Evolutionary conservation across 2,113 vertebrate species (phyloP).

Genomic region (Indicator maculatus): DNA sequence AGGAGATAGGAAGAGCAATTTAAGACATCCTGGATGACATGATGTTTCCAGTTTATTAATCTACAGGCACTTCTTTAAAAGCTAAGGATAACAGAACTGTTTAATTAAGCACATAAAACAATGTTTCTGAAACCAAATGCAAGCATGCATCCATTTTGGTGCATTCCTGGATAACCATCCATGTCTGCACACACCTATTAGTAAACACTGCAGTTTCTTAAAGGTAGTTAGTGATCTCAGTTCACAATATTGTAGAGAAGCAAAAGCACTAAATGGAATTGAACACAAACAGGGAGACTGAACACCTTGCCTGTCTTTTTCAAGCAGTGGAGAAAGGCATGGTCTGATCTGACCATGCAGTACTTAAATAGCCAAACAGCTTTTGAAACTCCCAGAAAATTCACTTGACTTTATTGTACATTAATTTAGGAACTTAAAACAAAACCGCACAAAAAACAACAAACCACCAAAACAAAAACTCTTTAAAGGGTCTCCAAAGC

Average conservation of each 20-base stretch:
- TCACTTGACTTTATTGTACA: neutral
- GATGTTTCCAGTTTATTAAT: neutral
- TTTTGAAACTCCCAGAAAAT: neutral
- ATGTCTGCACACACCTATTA: neutral
- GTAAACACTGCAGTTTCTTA: neutral
- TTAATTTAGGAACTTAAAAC: neutral
- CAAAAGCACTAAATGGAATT: neutral
- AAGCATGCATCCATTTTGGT: neutral
- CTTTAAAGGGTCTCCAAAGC: neutral
- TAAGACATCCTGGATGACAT: neutral
- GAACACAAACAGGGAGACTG: neutral
- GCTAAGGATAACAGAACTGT: neutral
- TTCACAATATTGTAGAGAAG: neutral
- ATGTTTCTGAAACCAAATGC: neutral
- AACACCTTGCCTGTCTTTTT: neutral
- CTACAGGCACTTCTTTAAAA: neutral
- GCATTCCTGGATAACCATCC: neutral
- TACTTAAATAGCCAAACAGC: neutral
- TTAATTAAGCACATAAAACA: neutral
- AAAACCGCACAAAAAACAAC: too few relatives aligned
- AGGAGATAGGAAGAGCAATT: neutral
- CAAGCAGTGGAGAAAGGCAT: neutral
- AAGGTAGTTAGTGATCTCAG: neutral
- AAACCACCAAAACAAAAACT: too few relatives aligned
- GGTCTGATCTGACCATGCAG: neutral